Base-by-base conservation (phyloP, 2,797 vertebrate genomes). In the Phataginus tetradactyla region DNA sequence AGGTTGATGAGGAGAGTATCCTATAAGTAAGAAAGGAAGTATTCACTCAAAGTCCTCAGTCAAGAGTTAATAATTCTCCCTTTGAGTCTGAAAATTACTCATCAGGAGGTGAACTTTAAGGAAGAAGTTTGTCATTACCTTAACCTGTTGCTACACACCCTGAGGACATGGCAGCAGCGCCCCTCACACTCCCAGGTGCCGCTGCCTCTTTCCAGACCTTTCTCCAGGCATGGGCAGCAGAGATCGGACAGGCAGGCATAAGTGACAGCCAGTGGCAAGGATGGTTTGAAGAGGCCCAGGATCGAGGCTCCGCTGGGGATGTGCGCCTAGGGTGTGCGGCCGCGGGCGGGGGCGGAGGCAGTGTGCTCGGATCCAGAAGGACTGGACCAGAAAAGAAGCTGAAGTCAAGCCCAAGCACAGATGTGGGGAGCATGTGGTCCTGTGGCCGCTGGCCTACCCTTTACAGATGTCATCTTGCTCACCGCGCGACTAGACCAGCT, bases 241-340 rank as follows among this genome's bases (percentile, higher is more conserved):
- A 77, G 51, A 45, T 68, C 9, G 8, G 66, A 45, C 55, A 83
- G 13, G 2, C 79, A 20, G 25, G 2, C 10, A 27, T 12, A 42
- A 18, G 55, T 15, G 34, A 9, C 1, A 23, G 34, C 25, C 25
- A 12, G 37, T 1, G n/a, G 34, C 14, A 29, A 66, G 68, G 39
- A 14, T 4, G n/a, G 5, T 21, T 32, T 17, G 9, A 45, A 74
- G 11, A 55, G n/a, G 9, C 9, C 20, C 14, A 21, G 42, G 10
- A 45, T 2, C 9, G 14, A 74, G 57, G 29, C 11, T 64, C 42
- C 55, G 21, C 11, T 11, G 4, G 9, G 18, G 6, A 23, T 15
- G 13, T 0, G 6, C 3, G 0, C 4, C 21, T 20, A 1, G 5
- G n/a, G n/a, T 49, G 5, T 68, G 20, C 11, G 0, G 64, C 17